Base-by-base conservation (phyloP, 2,113 vertebrate genomes). In the Cricetomys ansorgei region DNA sequence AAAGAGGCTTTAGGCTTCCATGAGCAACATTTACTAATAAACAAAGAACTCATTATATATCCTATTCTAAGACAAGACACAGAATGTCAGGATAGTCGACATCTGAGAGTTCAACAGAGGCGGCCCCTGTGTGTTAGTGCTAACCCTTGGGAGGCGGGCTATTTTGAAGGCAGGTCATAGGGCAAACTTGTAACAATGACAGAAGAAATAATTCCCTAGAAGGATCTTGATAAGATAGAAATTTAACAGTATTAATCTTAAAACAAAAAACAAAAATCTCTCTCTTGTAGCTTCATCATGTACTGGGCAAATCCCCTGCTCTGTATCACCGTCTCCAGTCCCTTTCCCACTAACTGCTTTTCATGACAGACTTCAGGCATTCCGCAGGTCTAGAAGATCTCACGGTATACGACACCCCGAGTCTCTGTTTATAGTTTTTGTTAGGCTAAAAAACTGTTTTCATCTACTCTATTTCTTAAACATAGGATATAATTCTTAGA, bases 41-140 rank as follows among this genome's bases (percentile, higher is more conserved):
- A 77, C 69, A 50, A 53, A 62, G 37, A 40, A 75, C 21, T 62
- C 34, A 64, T 75, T 48, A 70, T 67, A 72, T 83, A 64, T 88
- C 72, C 48, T 21, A 77, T 69, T 88, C 88, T 69, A 89, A n/a
- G 80, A 80, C 48, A 89, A 67, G 40, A 83, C 72, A 69, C 23
- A 72, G 29, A 75, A 70, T 53, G 55, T 48, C 1, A 8, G 29
- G 25, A 72, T 59, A 11, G 45, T 77, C 67, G 57, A 81, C 67
- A 31, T 11, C 25, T 7, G 16, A 88, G 29, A 40, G 59, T 81
- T 93, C 25, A 25, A 72, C 65, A 45, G 23, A 73, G 50, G 16
- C 19, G 40, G 5, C 25, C 57, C 53, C 50, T 48, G 2, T 1
- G 15, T 4, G 7, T 59, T 3, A 6, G 34, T 15, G 21, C 31